Conservation (phyloP, 2,888 invertebrate species). For the Eudemis profundana region DNA sequence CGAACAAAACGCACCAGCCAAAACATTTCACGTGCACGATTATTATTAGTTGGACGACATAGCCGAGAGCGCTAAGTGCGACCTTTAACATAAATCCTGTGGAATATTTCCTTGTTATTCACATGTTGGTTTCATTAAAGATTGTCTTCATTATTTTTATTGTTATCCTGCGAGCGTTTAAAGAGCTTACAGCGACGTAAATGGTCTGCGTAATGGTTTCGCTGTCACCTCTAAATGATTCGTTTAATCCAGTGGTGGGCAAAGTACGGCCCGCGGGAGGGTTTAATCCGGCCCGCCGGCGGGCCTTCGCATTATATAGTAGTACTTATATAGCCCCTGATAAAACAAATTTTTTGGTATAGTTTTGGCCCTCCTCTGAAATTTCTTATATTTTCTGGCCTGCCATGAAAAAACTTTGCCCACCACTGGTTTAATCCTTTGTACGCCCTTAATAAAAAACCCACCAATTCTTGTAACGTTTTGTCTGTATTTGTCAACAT, state of each 20-base stretch:
- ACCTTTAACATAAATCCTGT: slow-evolving; percentile 70
- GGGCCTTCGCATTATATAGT: too few relatives aligned
- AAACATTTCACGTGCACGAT: slow-evolving; percentile 84
- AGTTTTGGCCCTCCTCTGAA: too few relatives aligned
- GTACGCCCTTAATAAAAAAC: slow-evolving; percentile 52
- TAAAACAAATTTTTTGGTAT: too few relatives aligned
- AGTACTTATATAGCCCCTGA: too few relatives aligned
- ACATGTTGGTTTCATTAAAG: slow-evolving; percentile 53
- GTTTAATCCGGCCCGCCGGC: too few relatives aligned
- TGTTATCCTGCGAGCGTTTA: slow-evolving; percentile 47
- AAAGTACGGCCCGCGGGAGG: too few relatives aligned
- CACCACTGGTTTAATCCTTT: too few relatives aligned
- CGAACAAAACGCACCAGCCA: slow-evolving; percentile 85
- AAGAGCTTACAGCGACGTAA: slow-evolving; percentile 64
- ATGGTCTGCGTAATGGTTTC: slow-evolving; percentile 52
- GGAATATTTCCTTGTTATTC: slow-evolving; percentile 62
- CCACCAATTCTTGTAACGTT: slow-evolving; percentile 46
- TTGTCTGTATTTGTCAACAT: slow-evolving; percentile 38
- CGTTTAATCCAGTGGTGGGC: slow-evolving; percentile 57
- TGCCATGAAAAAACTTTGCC: too few relatives aligned
- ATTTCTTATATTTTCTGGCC: too few relatives aligned
- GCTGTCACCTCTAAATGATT: slow-evolving; percentile 59
- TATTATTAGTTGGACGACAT: slow-evolving; percentile 86
- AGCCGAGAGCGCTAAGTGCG: slow-evolving; percentile 81
- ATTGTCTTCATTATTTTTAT: slow-evolving; percentile 51